phyloP scores from a whole-genome alignment of 2,113 vertebrate genomes.

The Petaurus breviceps region DNA sequence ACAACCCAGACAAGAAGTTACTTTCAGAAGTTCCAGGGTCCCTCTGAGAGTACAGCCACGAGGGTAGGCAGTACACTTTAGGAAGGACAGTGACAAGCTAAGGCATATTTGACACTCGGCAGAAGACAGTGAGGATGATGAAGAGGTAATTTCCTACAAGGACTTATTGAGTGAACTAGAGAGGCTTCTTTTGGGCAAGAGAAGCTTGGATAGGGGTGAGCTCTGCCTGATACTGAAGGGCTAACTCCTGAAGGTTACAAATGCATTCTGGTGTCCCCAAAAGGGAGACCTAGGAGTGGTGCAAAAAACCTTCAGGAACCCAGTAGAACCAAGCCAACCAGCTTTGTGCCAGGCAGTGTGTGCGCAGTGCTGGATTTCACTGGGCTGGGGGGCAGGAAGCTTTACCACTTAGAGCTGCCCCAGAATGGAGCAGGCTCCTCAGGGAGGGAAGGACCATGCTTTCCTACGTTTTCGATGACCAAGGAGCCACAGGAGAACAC shows the following conservation, averaged over 20 bases:
- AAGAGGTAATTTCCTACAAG: neutral
- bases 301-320: neutral
- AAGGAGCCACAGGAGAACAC: too few relatives aligned
- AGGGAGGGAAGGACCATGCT: neutral
- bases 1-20: neutral
- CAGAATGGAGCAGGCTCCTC: neutral
- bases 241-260: neutral
- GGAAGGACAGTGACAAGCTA: neutral
- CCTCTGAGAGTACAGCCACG: neutral
- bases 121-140: neutral
- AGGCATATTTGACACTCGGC: neutral
- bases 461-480: neutral
- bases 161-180: neutral
- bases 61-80: neutral
- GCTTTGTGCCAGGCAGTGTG: neutral
- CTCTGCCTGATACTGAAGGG: neutral
- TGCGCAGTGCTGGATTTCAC: neutral
- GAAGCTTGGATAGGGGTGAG: too few relatives aligned
- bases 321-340: neutral
- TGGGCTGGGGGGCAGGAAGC: too few relatives aligned
- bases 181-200: neutral
- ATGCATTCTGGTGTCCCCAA: neutral
- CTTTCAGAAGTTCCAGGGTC: neutral
- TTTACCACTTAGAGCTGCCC: neutral
- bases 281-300: neutral